phyloP scores from a whole-genome alignment of 1,140 invertebrate species.

The Camponotus vicinus region DNA sequence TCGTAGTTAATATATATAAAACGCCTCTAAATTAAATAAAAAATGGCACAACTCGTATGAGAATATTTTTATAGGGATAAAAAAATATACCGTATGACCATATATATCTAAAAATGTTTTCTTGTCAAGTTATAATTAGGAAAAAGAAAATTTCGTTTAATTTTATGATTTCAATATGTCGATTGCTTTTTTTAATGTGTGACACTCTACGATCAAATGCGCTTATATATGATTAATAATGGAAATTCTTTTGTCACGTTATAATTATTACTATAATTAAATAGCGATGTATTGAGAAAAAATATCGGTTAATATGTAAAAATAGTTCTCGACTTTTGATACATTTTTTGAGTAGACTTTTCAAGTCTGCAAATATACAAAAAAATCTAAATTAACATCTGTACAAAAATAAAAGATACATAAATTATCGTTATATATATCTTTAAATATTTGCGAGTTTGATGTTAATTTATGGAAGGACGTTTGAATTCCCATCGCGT shows the following conservation, averaged over 20 bases:
- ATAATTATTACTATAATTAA: background rate
- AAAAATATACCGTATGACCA: background rate
- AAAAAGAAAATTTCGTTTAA: background rate
- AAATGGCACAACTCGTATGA: background rate
- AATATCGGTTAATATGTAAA: background rate
- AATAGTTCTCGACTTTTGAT: background rate
- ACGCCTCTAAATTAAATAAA: background rate
- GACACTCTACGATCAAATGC: background rate
- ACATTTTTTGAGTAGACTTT: background rate
- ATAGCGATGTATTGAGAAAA: background rate
- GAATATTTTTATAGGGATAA: background rate
- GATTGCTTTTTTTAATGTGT: background rate
- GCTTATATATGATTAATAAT: no score
- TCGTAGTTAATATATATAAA: constrained; percentile 11
- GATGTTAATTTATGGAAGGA: constrained; percentile 3
- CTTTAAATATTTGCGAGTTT: background rate
- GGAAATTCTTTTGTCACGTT: background rate
- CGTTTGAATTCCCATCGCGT: constrained; percentile 27
- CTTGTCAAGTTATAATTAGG: background rate
- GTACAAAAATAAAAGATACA: background rate
- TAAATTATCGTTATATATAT: background rate
- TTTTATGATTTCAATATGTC: background rate
- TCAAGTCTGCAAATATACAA: background rate
- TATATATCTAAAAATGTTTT: background rate
- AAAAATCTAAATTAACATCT: background rate